A percentile compares a stretch with the other conserved stretches of the same genome.
Evolutionary conservation across 2,888 invertebrate genomes (phyloP).

Genomic region (Stenoptilia bipunctidactyla): DNA sequence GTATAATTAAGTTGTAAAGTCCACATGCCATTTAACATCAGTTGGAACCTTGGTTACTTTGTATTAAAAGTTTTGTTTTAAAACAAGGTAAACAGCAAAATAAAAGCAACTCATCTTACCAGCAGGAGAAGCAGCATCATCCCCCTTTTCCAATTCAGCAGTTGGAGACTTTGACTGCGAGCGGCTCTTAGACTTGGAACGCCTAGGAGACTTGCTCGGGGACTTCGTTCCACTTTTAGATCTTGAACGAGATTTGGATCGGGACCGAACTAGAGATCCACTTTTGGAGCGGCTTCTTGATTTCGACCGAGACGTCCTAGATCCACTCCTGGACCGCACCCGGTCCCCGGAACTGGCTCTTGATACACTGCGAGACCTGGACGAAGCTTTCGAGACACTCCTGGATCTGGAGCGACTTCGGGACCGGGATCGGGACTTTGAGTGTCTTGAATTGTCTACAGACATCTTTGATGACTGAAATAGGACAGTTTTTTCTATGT

Average conservation of each 20-base stretch:
- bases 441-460: slow-evolving; percentile 32
- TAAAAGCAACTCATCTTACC: not conserved
- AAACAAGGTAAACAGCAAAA: not conserved
- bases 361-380: slow-evolving; percentile 5
- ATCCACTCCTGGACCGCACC: slow-evolving; percentile 14
- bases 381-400: slow-evolving; percentile 14
- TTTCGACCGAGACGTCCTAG: slow-evolving; percentile 12
- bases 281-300: slow-evolving; percentile 15
- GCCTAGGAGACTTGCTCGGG: slow-evolving; percentile 13
- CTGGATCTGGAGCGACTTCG: not conserved
- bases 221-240: slow-evolving; percentile 20
- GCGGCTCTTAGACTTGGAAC: slow-evolving; percentile 1
- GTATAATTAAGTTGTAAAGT: too few relatives aligned
- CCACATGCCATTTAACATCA: too few relatives aligned
- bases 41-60: too few relatives aligned
- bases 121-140: not conserved
- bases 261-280: slow-evolving; percentile 12
- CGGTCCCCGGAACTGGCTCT: slow-evolving; percentile 21
- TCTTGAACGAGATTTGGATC: slow-evolving; percentile 15
- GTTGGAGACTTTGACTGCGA: slow-evolving; percentile 13
- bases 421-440: slow-evolving; percentile 17
- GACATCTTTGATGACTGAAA: slow-evolving; percentile 48
- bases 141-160: not conserved
- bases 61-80: too few relatives aligned
- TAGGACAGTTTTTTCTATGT: too few relatives aligned